Evolutionary conservation across 1,140 invertebrate species (phyloP), one percentile per base, ranked within the genome.

Genomic region (Cyclargus thomasi): DNA sequence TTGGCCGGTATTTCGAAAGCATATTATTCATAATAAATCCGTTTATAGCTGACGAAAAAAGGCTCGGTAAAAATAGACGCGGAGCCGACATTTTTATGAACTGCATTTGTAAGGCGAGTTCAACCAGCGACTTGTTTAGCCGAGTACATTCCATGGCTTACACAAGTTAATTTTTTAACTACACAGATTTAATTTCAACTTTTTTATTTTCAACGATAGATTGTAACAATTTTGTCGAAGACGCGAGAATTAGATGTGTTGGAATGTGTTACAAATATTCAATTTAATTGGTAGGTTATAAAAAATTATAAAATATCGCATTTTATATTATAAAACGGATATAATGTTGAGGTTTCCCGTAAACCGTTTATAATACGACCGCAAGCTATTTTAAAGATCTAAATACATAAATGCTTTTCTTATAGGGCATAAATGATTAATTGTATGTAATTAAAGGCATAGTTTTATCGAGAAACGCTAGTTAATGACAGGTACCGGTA

Each of bases 401-500:
- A 66, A 21, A 66, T 29, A 23, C 53, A 66, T 70, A 71, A 74
- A 71, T 69, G 67, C 71, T 75, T 75, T 78, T 74, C 70, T 75
- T 75, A 77, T 73, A 72, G 72, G 64, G 74, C 69, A 73, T 76
- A 78, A 76, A 73, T 78, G 72, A 74, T 76, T 74, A 76, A 74
- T 74, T 70, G 68, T 69, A 70, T 78, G 67, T 78, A 78, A 76
- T 78, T 74, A 78, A 74, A 73, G 63, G 55, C 74, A 70, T 65
- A 70, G 68, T 74, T 70, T 68, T 78, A 78, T 71, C 68, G 68
- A 80, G 76, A 78, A 78, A 74, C 72, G 69, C 70, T 74, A 73
- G 71, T 68, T 74, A 78, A 76, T 81, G 77, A 74, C 75, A 76
- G 76, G 75, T 78, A 78, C 76, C 78, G 76, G 78, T 80, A 77